Percentiles rank a stretch among this genome's conserved stretches.
Evolutionary conservation across 2,888 invertebrate species (phyloP).

Genomic region (Lasioglossum vierecki): DNA sequence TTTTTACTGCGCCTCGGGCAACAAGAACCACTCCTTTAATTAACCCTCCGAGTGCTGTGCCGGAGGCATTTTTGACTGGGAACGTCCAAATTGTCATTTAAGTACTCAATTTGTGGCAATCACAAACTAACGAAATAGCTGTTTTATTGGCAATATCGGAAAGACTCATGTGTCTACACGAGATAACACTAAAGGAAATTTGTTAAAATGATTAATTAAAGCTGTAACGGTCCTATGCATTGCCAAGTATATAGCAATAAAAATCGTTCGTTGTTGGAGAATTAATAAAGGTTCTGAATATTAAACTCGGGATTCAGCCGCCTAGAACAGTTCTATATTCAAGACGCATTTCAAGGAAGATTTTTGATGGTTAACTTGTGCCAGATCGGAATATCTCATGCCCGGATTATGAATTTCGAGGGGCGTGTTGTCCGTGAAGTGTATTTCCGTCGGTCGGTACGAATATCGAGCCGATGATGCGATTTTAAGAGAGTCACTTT

Average conservation of each 20-base stretch:
- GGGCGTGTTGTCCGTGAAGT: slow-evolving; percentile 15
- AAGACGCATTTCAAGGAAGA: neutral
- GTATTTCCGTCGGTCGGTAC: slow-evolving; percentile 39
- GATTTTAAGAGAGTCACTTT: slow-evolving; percentile 40
- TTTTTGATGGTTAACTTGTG: neutral
- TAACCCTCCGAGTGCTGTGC: no score
- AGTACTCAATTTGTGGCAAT: no score
- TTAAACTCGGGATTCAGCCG: neutral
- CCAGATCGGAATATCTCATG: neutral
- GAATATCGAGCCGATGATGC: slow-evolving; percentile 30
- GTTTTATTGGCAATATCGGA: no score
- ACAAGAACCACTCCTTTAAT: neutral
- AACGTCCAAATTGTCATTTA: no score
- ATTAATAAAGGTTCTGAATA: neutral
- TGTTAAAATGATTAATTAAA: no score
- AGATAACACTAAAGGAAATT: no score
- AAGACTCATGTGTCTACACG: no score
- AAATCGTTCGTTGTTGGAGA: no score
- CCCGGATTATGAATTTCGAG: neutral
- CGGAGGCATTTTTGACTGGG: no score
- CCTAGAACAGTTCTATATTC: neutral
- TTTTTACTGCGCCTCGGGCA: neutral
- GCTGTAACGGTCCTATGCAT: no score
- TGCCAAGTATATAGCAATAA: no score
- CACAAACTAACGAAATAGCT: no score